These are phyloP conservation scores for Petrocephalus sullivani DNA, from an alignment of 2,797 vertebrate species.

Conservation along the genomic window DNA sequence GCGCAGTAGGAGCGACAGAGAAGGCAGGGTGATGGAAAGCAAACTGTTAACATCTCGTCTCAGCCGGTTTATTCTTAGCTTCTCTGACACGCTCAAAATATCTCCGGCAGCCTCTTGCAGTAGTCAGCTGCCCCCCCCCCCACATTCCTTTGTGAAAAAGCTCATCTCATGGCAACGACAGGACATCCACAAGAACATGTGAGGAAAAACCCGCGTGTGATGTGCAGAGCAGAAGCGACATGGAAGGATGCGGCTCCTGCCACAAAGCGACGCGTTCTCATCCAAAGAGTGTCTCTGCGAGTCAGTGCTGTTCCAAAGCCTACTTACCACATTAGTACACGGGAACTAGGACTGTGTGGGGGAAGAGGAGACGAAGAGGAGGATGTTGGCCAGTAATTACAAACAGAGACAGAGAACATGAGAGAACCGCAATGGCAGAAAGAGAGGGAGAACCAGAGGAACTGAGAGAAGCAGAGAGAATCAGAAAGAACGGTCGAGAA, in stretches of 20 bases:
- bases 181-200: constrained; percentile 22
- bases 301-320: constrained; percentile 3
- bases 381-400: not conserved
- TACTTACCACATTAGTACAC: not conserved
- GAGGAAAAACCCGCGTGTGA: constrained; percentile 28
- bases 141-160: constrained; percentile 45
- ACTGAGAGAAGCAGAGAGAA: not conserved
- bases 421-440: constrained; percentile 11
- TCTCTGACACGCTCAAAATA: constrained; percentile 44
- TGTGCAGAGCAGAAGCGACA: constrained; percentile 41
- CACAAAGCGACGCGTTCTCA: not conserved
- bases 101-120: constrained; percentile 47
- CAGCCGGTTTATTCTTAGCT: constrained; percentile 52
- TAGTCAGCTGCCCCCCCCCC: constrained; percentile 30
- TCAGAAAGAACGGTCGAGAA: constrained; percentile 11
- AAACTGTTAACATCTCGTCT: constrained; percentile 53
- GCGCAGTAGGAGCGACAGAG: not conserved
- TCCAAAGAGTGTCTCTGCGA: not conserved
- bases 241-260: not conserved
- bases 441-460: constrained; percentile 16
- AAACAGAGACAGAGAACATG: constrained; percentile 6
- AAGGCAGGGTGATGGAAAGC: not conserved
- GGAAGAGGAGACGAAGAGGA: not conserved
- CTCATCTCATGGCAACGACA: constrained; percentile 13
- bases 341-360: not conserved